A percentile compares a stretch with the other conserved stretches of the same genome.
These are phyloP conservation scores for Apodemia duryi DNA, from an alignment of 2,888 invertebrate genomes.

Conservation along the genomic window DNA sequence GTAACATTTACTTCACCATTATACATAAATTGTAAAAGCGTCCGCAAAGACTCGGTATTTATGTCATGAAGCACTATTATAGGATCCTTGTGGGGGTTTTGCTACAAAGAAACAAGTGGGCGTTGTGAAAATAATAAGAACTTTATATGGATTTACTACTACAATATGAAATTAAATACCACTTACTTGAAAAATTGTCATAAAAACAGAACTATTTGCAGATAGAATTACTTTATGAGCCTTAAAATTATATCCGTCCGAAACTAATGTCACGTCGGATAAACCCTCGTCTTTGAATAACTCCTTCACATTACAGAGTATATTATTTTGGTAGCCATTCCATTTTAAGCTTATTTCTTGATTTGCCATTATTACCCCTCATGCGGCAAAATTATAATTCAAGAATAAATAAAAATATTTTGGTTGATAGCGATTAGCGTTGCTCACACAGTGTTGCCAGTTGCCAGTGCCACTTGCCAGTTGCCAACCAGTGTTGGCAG, in stretches of 20 bases:
- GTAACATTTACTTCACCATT: constrained; percentile 87
- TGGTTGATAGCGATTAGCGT: not conserved
- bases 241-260: constrained; percentile 82
- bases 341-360: constrained; percentile 84
- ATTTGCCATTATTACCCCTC: constrained; percentile 56
- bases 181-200: constrained; percentile 80
- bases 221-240: constrained; percentile 85
- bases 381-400: constrained; percentile 36
- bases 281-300: constrained; percentile 82
- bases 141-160: not conserved
- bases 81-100: constrained; percentile 86
- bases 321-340: constrained; percentile 84
- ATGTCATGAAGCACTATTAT: constrained; percentile 87
- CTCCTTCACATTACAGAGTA: constrained; percentile 81
- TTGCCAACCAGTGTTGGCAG: no score
- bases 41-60: constrained; percentile 81
- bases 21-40: constrained; percentile 85
- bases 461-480: no score
- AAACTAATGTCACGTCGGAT: constrained; percentile 83
- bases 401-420: constrained; percentile 25
- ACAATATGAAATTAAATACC: constrained; percentile 17
- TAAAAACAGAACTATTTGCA: constrained; percentile 83
- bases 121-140: constrained; percentile 36
- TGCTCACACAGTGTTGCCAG: constrained; percentile 25
- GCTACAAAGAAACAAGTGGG: constrained; percentile 76